Evolutionary conservation across 2,888 invertebrate species (phyloP), one percentile per base, ranked within the genome.

Genomic region (Rhabditophanes sp.): DNA sequence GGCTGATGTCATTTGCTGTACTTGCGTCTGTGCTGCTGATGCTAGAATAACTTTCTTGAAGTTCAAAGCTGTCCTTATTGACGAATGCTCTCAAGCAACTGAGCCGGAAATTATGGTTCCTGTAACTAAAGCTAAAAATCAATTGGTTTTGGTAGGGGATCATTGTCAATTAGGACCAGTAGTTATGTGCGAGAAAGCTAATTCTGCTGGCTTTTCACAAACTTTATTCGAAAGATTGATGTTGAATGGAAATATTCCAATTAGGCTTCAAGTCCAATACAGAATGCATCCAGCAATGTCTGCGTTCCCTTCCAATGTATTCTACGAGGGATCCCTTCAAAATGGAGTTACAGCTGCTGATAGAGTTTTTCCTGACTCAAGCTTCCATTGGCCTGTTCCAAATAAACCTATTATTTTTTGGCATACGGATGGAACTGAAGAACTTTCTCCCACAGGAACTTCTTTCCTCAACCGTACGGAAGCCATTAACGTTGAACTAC

Each of bases 391-490:
- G 90, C 96, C 96, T 0, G 78, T 81, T 41, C 76, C 78, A 0
- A 90, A 93, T 58, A 79, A 87, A 36, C 96, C 96, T 0, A 88
- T 96, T 84, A 87, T 99, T 70, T 99, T 99, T 69, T 82, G 93
- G 65, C 87, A 88, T 0, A 90, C 90, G 0, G 65, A 67, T 64
- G 96, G 96, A 0, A 87, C 90, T 66, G 96, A 99, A 66, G 96
- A 99, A 69, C 93, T 99, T 35, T 88, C 90, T 21, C 85, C 88
- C 0, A 87, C 87, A 1, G 96, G 96, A 9, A 99, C 96, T 0
- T 96, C 93, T 1, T 99, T 93, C 64, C 72, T 99, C 31, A 99
- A 99, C 69, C 66, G 96, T 48, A 93, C 96, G 0, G 96, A 99
- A 68, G 96, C 96, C 0, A 81, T 90, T 0, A 88, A 88, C 67